Evolutionary conservation across 2,888 invertebrate genomes (phyloP), one percentile per base, ranked within the genome.

Genomic region (Brachypterus glaber): DNA sequence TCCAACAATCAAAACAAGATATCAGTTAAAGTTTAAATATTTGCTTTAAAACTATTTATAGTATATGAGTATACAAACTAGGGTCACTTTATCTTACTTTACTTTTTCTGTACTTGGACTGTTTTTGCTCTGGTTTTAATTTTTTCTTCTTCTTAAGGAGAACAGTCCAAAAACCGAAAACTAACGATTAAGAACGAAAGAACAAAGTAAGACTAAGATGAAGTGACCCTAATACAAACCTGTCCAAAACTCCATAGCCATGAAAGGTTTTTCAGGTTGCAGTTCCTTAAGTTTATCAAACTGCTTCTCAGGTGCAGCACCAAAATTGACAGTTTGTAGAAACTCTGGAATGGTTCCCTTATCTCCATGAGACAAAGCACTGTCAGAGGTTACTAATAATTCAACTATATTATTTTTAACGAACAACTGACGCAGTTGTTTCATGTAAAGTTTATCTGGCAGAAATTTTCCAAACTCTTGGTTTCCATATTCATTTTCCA

Each of bases 401-500:
- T 74, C 71, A 1, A 53, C 58, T 18, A 72, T 56, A 13, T 17
- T n/a, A 40, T 47, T 36, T 24, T 45, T 35, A 35, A 36, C 25
- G 40, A 45, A 13, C 33, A 34, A 16, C 39, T 37, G 12, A n/a
- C 11, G 7, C 12, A 11, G 16, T 88, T 86, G 5, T 91, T 91
- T 13, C 3, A 17, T 31, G 36, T 31, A 24, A 30, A 25, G n/a
- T 9, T 35, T 17, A 17, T 35, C 35, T 2, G 47, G 7, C 5
- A 9, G 21, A 9, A 7, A 5, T 7, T 7, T 9, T 21, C 9
- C 9, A 9, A 7, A 7, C 5, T 21, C 21, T 21, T 91, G 60
- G 91, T 92, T 62, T 1, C 52, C 52, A 31, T 52, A 52, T 38
- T 51, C 51, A 12, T 96, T 96, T 68, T 95, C 95, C 16, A 89